These are phyloP conservation scores for Lymantria dispar DNA, from an alignment of 2,888 invertebrate species.

Conservation along the genomic window DNA sequence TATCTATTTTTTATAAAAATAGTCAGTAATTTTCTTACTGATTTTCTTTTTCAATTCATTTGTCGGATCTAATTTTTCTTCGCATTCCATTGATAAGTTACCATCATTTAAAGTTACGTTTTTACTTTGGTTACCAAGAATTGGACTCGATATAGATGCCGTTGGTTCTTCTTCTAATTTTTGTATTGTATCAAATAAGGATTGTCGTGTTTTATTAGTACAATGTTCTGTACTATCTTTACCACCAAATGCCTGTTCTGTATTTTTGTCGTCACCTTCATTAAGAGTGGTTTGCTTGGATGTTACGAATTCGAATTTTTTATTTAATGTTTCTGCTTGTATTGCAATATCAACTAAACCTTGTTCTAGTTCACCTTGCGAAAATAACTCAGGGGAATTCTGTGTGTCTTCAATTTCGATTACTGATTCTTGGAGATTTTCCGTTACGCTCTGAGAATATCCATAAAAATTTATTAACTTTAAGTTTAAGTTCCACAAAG, in stretches of 20 bases:
- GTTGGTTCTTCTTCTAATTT: constrained; percentile 29
- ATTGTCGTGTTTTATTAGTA: constrained; percentile 2
- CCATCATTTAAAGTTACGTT: constrained; percentile 9
- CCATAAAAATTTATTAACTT: too few species aligned
- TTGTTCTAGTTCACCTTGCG: constrained; percentile 47
- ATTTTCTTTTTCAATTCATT: constrained; percentile 58
- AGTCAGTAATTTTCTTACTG: constrained; percentile 68
- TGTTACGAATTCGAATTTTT: constrained; percentile 27
- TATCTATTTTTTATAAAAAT: constrained; percentile 59
- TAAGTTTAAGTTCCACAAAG: too few species aligned
- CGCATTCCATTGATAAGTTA: constrained; percentile 24
- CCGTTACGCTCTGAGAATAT: constrained; percentile 42
- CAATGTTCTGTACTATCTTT: constrained; percentile 1
- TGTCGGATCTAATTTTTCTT: constrained; percentile 36
- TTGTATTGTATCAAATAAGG: constrained; percentile 26
- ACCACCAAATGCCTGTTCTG: not conserved
- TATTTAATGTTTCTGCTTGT: constrained; percentile 53
- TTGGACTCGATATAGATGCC: constrained; percentile 39
- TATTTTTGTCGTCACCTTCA: not conserved
- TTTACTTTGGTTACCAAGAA: constrained; percentile 27
- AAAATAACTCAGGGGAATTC: constrained; percentile 59
- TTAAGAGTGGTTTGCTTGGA: not conserved
- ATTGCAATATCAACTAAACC: constrained; percentile 38
- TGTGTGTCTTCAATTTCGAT: constrained; percentile 16
- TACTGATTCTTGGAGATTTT: constrained; percentile 15